Conservation (phyloP, 2,888 invertebrate genomes). For the Cheilosia vernalis region DNA sequence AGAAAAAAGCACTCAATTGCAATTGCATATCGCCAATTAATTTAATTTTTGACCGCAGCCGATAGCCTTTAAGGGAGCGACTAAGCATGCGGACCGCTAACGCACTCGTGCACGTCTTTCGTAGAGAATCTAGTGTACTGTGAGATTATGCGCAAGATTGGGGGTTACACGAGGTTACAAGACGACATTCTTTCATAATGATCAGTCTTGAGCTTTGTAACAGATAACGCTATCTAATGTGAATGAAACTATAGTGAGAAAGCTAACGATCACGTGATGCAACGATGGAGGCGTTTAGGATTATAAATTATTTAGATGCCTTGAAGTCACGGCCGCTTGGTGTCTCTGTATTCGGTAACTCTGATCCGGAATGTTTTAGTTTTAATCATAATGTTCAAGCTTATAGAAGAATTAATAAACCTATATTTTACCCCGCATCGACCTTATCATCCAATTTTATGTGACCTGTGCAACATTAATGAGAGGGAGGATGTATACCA, state of each 20-base stretch:
- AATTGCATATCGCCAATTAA: conserved; percentile 56
- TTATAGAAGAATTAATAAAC: no score
- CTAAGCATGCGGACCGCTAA: neutral
- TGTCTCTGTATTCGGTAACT: no score
- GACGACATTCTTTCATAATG: conserved; percentile 48
- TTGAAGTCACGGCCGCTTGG: no score
- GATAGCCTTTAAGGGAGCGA: conserved; percentile 33
- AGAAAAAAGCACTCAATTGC: conserved; percentile 12
- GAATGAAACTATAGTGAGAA: neutral
- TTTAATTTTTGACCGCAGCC: conserved; percentile 42
- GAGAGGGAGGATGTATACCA: no score
- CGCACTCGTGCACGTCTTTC: conserved; percentile 21
- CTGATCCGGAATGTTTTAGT: no score
- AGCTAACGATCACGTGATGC: no score
- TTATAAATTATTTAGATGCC: no score
- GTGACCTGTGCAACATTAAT: no score
- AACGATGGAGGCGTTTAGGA: no score
- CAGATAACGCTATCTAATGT: neutral
- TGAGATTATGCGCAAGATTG: conserved; percentile 55
- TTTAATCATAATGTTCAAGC: no score
- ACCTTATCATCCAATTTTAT: no score
- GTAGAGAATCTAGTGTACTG: neutral
- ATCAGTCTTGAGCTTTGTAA: conserved; percentile 30
- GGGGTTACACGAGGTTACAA: conserved; percentile 57
- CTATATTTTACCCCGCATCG: no score